phyloP scores from a whole-genome alignment of 1,140 invertebrate genomes.

The Hylaeus volcanicus region DNA sequence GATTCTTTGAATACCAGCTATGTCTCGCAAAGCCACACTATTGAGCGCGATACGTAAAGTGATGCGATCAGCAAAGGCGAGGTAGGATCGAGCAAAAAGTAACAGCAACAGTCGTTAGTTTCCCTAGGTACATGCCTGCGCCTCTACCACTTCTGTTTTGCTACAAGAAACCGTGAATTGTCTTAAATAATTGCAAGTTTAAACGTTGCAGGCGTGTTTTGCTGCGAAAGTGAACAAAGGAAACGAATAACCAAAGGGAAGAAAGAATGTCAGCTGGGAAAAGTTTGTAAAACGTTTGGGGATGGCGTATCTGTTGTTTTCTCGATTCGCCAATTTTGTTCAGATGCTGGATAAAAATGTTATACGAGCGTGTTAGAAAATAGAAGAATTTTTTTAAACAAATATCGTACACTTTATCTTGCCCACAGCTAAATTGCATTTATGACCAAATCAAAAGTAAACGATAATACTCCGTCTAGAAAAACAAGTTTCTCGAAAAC shows the following conservation, averaged over 20 bases:
- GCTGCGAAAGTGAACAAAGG: slow-evolving; percentile 55
- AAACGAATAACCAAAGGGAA: slow-evolving; percentile 55
- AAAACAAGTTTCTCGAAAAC: too few relatives aligned
- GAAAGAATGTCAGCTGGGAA: slow-evolving; percentile 47
- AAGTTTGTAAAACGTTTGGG: slow-evolving; percentile 57
- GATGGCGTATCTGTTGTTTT: slow-evolving; percentile 28
- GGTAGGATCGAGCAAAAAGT: slow-evolving; percentile 60
- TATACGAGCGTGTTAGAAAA: too few relatives aligned
- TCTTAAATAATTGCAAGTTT: slow-evolving; percentile 74
- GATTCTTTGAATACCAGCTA: neutral
- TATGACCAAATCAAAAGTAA: too few relatives aligned
- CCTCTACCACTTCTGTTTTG: slow-evolving; percentile 65
- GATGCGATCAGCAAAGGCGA: slow-evolving; percentile 28
- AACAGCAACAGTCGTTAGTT: slow-evolving; percentile 66
- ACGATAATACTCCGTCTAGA: too few relatives aligned
- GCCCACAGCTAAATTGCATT: too few relatives aligned
- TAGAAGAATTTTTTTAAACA: too few relatives aligned
- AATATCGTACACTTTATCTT: too few relatives aligned
- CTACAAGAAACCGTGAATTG: slow-evolving; percentile 62
- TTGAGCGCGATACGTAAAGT: slow-evolving; percentile 24
- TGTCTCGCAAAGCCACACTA: neutral
- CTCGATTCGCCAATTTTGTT: neutral
- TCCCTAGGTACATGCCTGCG: slow-evolving; percentile 65
- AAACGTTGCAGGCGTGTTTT: slow-evolving; percentile 58
- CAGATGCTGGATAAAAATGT: neutral